phyloP scores from a whole-genome alignment of 2,113 vertebrate species.

The Prunella himalayana region DNA sequence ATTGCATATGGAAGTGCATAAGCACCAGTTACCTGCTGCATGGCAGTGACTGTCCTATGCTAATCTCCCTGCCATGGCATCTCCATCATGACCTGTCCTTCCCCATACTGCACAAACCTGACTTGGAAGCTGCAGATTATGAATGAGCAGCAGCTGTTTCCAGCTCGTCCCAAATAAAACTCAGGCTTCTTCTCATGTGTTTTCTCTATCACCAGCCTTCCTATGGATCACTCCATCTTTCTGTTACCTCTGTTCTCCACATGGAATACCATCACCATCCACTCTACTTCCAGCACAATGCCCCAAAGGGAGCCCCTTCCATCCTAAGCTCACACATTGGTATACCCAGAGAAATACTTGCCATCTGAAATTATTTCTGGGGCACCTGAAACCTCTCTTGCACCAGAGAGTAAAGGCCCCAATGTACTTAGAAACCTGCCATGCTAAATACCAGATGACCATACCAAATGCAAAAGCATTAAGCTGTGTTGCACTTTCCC shows the following conservation, averaged over 20 bases:
- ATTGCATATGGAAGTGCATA: background rate
- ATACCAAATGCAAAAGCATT: background rate
- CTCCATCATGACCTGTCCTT: background rate
- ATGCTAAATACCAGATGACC: background rate
- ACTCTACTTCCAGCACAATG: background rate
- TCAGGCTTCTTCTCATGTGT: background rate
- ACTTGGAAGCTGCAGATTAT: background rate
- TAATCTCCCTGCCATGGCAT: background rate
- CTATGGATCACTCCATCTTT: background rate
- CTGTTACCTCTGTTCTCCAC: background rate
- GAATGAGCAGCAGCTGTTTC: background rate
- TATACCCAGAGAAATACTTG: background rate
- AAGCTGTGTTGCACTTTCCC: background rate
- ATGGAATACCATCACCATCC: background rate
- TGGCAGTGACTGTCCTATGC: background rate
- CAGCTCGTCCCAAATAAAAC: background rate
- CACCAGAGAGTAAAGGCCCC: background rate
- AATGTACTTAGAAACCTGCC: background rate
- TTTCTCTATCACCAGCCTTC: background rate
- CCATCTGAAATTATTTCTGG: background rate
- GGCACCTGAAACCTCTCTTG: background rate
- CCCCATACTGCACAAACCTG: background rate
- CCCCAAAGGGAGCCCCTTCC: background rate
- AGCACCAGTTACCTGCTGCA: background rate
- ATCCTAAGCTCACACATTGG: background rate